phyloP scores from a whole-genome alignment of 2,888 invertebrate species.

The Epirrhoe tristata region DNA sequence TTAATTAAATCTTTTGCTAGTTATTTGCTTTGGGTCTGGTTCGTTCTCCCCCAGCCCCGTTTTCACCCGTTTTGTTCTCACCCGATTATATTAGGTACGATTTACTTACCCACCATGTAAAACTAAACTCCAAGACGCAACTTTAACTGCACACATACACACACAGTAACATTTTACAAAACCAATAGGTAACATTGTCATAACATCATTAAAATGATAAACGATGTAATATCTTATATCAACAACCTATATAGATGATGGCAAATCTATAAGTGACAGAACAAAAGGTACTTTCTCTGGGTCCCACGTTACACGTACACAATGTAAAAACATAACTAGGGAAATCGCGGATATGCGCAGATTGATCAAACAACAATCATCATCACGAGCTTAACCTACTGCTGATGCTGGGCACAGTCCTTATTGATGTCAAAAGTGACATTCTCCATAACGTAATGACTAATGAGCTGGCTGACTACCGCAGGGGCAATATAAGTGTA shows the following conservation, averaged over 20 bases:
- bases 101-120: not conserved
- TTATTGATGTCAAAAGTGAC: no score
- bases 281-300: conserved; percentile 53
- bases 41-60: no score
- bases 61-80: no score
- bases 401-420: no score
- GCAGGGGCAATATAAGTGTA: no score
- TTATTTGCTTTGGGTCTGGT: no score
- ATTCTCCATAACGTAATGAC: no score
- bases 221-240: not conserved
- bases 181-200: not conserved
- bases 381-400: not conserved
- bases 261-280: conserved; percentile 46
- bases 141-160: not conserved
- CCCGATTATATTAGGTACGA: no score
- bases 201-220: not conserved
- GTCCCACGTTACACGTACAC: conserved; percentile 37
- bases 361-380: conserved; percentile 23
- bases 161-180: not conserved
- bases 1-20: no score
- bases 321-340: conserved; percentile 42
- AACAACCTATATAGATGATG: conserved; percentile 46
- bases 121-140: not conserved
- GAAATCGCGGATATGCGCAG: conserved; percentile 54
- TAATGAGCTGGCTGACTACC: no score